Conservation (phyloP, 2,888 invertebrate genomes). For the Exocentrus adspersus region DNA sequence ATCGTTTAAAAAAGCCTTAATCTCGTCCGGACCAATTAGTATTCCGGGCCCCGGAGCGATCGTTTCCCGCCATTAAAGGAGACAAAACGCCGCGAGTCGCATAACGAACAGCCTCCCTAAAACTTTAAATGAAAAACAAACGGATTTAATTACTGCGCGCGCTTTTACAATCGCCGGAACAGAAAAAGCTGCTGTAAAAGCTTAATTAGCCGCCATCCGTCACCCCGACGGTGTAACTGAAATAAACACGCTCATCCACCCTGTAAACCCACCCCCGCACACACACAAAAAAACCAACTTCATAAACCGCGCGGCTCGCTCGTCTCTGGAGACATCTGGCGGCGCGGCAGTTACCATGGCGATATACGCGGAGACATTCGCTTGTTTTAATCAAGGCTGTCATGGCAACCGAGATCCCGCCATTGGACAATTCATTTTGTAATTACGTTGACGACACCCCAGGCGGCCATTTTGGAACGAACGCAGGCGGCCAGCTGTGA, state of each 20-base stretch:
- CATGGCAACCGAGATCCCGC: slow-evolving; percentile 66
- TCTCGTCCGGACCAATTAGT: slow-evolving; percentile 14
- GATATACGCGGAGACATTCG: slow-evolving; percentile 64
- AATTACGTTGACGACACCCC: slow-evolving; percentile 67
- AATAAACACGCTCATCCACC: slow-evolving; percentile 57
- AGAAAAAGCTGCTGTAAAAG: slow-evolving; percentile 47
- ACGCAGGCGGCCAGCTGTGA: slow-evolving; percentile 58
- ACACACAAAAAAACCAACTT: too few relatives aligned
- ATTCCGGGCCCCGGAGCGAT: slow-evolving; percentile 6
- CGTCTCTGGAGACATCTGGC: slow-evolving; percentile 59
- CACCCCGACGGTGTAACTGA: slow-evolving; percentile 57
- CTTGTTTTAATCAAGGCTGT: slow-evolving; percentile 66
- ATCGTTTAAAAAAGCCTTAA: slow-evolving; percentile 5
- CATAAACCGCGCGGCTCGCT: slow-evolving; percentile 49
- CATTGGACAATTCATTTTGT: slow-evolving; percentile 66
- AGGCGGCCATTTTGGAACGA: slow-evolving; percentile 66
- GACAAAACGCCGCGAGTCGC: slow-evolving; percentile 9
- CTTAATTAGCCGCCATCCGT: slow-evolving; percentile 56
- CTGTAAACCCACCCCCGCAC: too few relatives aligned
- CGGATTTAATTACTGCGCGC: slow-evolving; percentile 51
- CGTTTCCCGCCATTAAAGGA: slow-evolving; percentile 26
- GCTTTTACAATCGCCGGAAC: slow-evolving; percentile 43
- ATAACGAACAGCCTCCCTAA: slow-evolving; percentile 43
- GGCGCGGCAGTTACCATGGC: slow-evolving; percentile 62
- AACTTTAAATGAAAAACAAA: slow-evolving; percentile 47